Evolutionary conservation across 2,113 vertebrate species (phyloP).

Genomic region (Buteo buteo): DNA sequence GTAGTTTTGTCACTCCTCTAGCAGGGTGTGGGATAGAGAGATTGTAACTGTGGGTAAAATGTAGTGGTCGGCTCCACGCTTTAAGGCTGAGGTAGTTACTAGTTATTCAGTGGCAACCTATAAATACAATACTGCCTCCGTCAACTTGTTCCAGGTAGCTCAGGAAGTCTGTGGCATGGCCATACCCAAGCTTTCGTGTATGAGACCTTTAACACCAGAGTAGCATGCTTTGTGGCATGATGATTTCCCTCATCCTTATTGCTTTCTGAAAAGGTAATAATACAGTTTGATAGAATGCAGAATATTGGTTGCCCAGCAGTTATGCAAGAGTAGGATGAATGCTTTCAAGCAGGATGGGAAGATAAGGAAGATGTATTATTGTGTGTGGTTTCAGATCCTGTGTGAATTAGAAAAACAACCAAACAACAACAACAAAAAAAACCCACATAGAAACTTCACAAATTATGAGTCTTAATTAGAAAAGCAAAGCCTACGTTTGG

Average conservation of each 20-base stretch:
- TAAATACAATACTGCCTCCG: neutral
- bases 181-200: neutral
- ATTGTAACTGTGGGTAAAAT: neutral
- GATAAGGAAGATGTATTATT: rapidly evolving
- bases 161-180: neutral
- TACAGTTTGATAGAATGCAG: neutral
- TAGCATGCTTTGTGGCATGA: neutral
- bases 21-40: neutral
- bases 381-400: neutral
- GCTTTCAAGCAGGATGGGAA: neutral
- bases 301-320: neutral
- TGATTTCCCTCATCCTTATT: neutral
- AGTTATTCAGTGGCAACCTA: neutral
- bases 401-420: neutral
- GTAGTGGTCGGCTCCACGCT: neutral
- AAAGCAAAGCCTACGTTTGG: neutral
- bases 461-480: neutral
- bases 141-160: neutral
- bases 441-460: neutral
- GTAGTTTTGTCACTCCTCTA: neutral
- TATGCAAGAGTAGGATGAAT: neutral
- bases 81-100: neutral
- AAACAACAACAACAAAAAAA: too few relatives aligned
- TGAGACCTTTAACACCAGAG: neutral
- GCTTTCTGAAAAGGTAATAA: neutral